These are phyloP conservation scores for Garra rufa DNA, from an alignment of 2,113 vertebrate species.

Conservation along the genomic window DNA sequence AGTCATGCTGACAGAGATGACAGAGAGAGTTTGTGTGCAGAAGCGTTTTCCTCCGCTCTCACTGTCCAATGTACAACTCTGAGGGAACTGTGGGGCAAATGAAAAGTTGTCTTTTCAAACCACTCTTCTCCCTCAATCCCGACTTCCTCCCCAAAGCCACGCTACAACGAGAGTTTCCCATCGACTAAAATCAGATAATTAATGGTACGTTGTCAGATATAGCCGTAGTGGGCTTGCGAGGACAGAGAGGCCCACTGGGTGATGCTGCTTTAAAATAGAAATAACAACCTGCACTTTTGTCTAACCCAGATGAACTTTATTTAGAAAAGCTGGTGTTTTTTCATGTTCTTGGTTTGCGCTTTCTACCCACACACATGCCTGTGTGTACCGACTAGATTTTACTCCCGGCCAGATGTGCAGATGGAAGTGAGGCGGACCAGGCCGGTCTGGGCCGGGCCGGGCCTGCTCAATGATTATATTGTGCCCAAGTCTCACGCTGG, in stretches of 20 bases:
- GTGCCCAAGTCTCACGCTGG: conserved; percentile 56
- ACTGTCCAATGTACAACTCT: not conserved
- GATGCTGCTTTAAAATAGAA: conserved; percentile 73
- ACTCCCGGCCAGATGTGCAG: conserved; percentile 74
- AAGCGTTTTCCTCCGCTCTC: conserved; percentile 1
- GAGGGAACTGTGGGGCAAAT: conserved; percentile 25
- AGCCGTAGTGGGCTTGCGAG: conserved; percentile 54
- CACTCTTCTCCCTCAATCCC: not conserved
- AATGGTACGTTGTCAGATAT: conserved; percentile 52
- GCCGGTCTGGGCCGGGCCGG: conserved; percentile 63
- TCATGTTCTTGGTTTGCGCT: conserved; percentile 76
- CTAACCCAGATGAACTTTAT: conserved; percentile 74
- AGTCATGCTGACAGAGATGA: conserved; percentile 52
- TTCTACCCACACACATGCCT: conserved; percentile 73
- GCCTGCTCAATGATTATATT: conserved; percentile 67
- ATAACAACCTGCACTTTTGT: conserved; percentile 76
- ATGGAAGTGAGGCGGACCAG: conserved; percentile 66
- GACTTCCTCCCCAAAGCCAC: conserved; percentile 5
- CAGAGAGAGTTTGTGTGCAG: conserved; percentile 39
- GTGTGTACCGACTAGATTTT: conserved; percentile 56
- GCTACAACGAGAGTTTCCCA: conserved; percentile 22
- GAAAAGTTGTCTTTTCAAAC: conserved; percentile 13
- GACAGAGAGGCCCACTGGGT: conserved; percentile 54
- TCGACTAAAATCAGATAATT: conserved; percentile 51
- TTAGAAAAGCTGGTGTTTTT: conserved; percentile 75